These are phyloP conservation scores for Xestia xanthographa DNA, from an alignment of 2,888 invertebrate species.

Conservation along the genomic window DNA sequence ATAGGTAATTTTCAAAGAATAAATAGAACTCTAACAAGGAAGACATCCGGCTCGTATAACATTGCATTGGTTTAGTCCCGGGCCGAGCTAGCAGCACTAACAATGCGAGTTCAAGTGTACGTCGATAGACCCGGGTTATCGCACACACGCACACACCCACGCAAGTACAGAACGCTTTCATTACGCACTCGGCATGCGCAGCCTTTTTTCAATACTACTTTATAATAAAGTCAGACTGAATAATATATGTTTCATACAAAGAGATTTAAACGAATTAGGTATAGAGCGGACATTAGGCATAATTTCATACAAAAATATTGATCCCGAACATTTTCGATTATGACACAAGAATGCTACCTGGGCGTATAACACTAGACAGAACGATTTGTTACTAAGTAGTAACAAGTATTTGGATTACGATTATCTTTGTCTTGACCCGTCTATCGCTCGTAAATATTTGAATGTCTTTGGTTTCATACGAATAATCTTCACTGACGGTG, in stretches of 20 bases:
- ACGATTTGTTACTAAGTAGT: too few species aligned
- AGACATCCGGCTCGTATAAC: not conserved
- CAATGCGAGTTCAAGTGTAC: slow-evolving; percentile 64
- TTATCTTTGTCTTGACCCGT: too few species aligned
- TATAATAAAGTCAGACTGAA: not conserved
- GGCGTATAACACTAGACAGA: too few species aligned
- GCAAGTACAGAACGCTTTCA: slow-evolving; percentile 29
- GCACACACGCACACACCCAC: slow-evolving; percentile 7
- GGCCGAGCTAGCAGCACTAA: slow-evolving; percentile 21
- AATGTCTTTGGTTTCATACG: not conserved
- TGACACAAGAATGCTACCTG: too few species aligned
- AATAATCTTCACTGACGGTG: not conserved
- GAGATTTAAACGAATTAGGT: too few species aligned
- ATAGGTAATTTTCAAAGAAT: not conserved
- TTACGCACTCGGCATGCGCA: not conserved
- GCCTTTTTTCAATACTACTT: not conserved
- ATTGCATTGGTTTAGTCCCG: not conserved
- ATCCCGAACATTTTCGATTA: too few species aligned
- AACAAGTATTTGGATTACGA: too few species aligned
- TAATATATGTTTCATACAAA: not conserved
- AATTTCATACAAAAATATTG: too few species aligned
- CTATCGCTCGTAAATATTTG: too few species aligned
- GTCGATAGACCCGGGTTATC: slow-evolving; percentile 68
- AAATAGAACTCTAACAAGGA: not conserved
- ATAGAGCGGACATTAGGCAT: too few species aligned